Percentiles rank a stretch among this genome's conserved stretches.
Evolutionary conservation across 2,797 vertebrate species (phyloP).

Genomic region (Chelidonichthys spinosus): DNA sequence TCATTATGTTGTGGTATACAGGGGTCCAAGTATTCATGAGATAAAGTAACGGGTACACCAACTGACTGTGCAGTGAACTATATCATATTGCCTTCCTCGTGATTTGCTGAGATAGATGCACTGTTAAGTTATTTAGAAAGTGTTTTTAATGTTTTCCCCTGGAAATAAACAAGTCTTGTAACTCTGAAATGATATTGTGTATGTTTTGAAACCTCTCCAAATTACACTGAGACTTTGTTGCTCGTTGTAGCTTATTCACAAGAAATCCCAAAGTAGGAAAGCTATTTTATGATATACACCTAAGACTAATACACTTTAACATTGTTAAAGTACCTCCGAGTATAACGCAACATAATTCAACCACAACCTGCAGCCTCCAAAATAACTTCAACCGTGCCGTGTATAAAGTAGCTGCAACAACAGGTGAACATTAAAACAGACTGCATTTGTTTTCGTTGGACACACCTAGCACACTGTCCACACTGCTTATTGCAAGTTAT

Average conservation of each 20-base stretch:
- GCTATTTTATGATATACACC: not conserved
- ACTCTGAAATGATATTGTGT: not conserved
- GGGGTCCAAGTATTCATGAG: constrained; percentile 4
- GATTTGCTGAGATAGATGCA: constrained; percentile 25
- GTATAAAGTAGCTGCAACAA: not conserved
- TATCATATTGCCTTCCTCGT: not conserved
- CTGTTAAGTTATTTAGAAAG: constrained; percentile 35
- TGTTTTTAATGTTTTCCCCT: constrained; percentile 2
- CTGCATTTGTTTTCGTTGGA: not conserved
- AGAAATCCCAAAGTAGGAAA: not conserved
- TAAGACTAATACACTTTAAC: not conserved
- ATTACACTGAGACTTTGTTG: not conserved
- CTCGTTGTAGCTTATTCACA: not conserved
- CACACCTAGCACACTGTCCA: not conserved
- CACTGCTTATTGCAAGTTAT: not conserved
- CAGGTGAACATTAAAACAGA: not conserved
- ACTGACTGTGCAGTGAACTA: not conserved
- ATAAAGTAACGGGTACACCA: constrained; percentile 1
- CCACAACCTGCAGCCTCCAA: not conserved
- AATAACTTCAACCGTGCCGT: not conserved
- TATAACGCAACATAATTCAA: not conserved
- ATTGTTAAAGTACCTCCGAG: not conserved
- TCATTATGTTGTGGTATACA: not conserved
- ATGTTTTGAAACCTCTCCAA: constrained; percentile 2
- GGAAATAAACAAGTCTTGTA: constrained; percentile 34